Evolutionary conservation across 2,797 vertebrate species (phyloP).

Genomic region (Cottoperca gobio): DNA sequence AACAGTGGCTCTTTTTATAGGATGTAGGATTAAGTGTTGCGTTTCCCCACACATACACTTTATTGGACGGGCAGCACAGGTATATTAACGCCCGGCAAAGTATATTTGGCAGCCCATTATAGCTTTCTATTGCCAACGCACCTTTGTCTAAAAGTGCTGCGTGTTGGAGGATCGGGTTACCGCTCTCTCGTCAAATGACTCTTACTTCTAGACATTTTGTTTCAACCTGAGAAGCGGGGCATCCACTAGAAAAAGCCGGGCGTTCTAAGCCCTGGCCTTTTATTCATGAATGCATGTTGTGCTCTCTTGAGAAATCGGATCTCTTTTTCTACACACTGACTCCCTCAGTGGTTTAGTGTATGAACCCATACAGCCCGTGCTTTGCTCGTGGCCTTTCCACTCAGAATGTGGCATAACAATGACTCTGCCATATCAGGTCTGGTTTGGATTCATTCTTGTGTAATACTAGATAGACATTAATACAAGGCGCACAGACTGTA

Average conservation of each 20-base stretch:
- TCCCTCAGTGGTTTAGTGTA: slow-evolving; percentile 51
- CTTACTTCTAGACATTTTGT: slow-evolving; percentile 55
- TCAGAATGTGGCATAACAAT: slow-evolving; percentile 46
- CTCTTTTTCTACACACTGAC: slow-evolving; percentile 35
- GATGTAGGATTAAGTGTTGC: too few species aligned
- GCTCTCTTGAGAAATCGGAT: slow-evolving; percentile 59
- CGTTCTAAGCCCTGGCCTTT: slow-evolving; percentile 46
- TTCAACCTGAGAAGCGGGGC: slow-evolving; percentile 59
- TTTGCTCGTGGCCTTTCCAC: slow-evolving; percentile 38
- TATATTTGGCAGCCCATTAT: too few species aligned
- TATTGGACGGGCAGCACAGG: too few species aligned
- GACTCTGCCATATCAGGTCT: slow-evolving; percentile 33
- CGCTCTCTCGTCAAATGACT: slow-evolving; percentile 32
- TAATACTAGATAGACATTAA: slow-evolving; percentile 59
- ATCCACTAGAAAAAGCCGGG: slow-evolving; percentile 44
- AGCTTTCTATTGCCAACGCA: not conserved
- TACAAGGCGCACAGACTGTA: slow-evolving; percentile 47
- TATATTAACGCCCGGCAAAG: too few species aligned
- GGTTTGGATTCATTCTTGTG: slow-evolving; percentile 55
- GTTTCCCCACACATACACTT: too few species aligned
- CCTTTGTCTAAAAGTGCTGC: slow-evolving; percentile 8
- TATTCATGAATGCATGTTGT: slow-evolving; percentile 67
- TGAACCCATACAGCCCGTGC: slow-evolving; percentile 22
- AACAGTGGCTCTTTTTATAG: too few species aligned
- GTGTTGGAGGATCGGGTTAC: slow-evolving; percentile 32